Evolutionary conservation across 2,113 vertebrate species (phyloP), one percentile per base, ranked within the genome.

Genomic region (Crocuta crocuta): DNA sequence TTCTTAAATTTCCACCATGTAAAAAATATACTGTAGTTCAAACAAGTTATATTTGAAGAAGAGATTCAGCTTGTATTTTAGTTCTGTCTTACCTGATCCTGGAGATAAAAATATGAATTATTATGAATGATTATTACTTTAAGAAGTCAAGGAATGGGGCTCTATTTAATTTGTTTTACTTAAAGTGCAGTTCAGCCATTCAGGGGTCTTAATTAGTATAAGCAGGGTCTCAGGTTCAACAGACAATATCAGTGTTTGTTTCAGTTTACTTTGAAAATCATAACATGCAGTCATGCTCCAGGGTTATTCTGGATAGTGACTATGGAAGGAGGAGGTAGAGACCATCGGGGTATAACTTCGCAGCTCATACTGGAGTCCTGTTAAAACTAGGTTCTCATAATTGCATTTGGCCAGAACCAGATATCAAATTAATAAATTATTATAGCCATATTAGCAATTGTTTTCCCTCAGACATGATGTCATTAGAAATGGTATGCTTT

Each of bases 381-480:
- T 78, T 33, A 94, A 89, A 79, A 12, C 16, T 80, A 53, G 35
- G 33, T 93, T 79, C 82, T 61, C 23, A 45, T 83, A 76, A 91
- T 83, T 76, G 68, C 73, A 76, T 93, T 71, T 68, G 17, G 39
- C 50, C 43, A 45, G 58, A 80, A 24, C 73, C 33, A 90, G 50
- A 94, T 79, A 76, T 12, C 92, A 63, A 91, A 91, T 80, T 81
- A 48, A 48, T 88, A 74, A 94, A 79, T 93, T 55, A 91, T 92
- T 83, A 45, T 71, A 55, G 43, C 15, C 61, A 86, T 96, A 93
- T 96, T 96, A 85, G 50, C 91, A 81, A 82, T 73, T 35, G 6
- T 73, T 95, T 85, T 93, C 76, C 28, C 50, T 91, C 65, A 91
- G 63, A 93, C 71, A 85, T 80, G 66, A 74, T 82, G 53, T 88